Evolutionary conservation across 2,113 vertebrate genomes (phyloP), one percentile per base, ranked within the genome.

Genomic region (Phyllopteryx taeniolatus): DNA sequence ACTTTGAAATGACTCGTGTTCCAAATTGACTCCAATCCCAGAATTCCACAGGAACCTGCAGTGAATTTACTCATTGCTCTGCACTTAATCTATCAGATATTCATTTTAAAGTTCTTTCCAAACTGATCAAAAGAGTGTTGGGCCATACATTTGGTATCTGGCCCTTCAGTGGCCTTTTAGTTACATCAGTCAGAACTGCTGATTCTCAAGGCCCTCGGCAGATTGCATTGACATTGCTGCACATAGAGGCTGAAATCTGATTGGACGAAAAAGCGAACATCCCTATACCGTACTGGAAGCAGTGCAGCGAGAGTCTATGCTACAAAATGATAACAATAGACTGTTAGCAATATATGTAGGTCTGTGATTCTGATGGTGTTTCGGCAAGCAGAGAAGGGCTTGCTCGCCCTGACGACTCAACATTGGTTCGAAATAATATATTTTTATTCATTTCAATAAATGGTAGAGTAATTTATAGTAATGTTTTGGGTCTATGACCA

Each of bases 1-100:
- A 82, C 78, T 85, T 67, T 76, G 80, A 90, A 83, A 62, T 79
- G 79, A 81, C 76, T 75, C 54, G 81, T 83, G 63, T 81, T 78
- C 78, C 75, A 82, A 79, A 82, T 77, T 78, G 79, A 86, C 76
- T 69, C 31, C 6, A 62, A 75, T 82, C 73, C 83, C 80, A 80
- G 79, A 81, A 87, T 84, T 85, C 71, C 70, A 77, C 61, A 67
- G 59, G 49, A 83, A 68, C 68, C 66, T 27, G 70, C 61, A 46
- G 47, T 65, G 49, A 71, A 68, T 66, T 56, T 68, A 81, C 79
- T 80, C 69, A 74, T 80, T 74, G 64, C 59, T 72, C 72, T 46
- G n/a, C 35, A 15, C 66, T 61, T 10, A 2, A 22, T 39, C 6
- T 39, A 39, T 39, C 35, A 39, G 35, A 39, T 5, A 39, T 39